Percentiles rank a stretch among this genome's conserved stretches.
phyloP scores from a whole-genome alignment of 2,797 vertebrate genomes.

The Coendou prehensilis region DNA sequence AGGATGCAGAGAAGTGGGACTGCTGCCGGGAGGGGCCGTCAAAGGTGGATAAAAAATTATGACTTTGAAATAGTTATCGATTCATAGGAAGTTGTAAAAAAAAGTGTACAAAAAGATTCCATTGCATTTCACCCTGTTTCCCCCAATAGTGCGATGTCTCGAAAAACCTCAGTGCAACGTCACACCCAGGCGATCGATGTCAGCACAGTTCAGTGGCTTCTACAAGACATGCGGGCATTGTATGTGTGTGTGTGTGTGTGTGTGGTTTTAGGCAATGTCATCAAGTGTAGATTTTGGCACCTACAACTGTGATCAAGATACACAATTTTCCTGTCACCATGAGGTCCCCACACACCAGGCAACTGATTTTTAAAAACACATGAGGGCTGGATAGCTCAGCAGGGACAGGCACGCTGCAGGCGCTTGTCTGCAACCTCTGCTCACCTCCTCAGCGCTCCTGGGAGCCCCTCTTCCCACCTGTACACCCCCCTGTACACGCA shows the following conservation, averaged over 20 bases:
- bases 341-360: not conserved
- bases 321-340: not conserved
- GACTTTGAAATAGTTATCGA: not conserved
- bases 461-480: too few species aligned
- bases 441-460: not conserved
- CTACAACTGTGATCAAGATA: not conserved
- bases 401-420: not conserved
- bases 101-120: not conserved
- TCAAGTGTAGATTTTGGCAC: not conserved
- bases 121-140: fast-evolving
- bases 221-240: not conserved
- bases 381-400: not conserved
- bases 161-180: fast-evolving
- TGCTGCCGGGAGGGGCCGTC: not conserved
- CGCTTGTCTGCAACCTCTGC: fast-evolving
- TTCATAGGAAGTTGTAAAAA: not conserved
- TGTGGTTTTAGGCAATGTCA: not conserved
- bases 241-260: not conserved
- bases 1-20: fast-evolving
- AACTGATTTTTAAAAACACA: not conserved
- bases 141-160: fast-evolving
- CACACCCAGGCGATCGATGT: not conserved
- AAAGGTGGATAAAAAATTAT: not conserved
- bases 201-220: fast-evolving
- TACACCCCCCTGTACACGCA: too few species aligned